A percentile compares a stretch with the other conserved stretches of the same genome.
Evolutionary conservation across 2,797 vertebrate genomes (phyloP).

Genomic region (Spheniscus humboldti): DNA sequence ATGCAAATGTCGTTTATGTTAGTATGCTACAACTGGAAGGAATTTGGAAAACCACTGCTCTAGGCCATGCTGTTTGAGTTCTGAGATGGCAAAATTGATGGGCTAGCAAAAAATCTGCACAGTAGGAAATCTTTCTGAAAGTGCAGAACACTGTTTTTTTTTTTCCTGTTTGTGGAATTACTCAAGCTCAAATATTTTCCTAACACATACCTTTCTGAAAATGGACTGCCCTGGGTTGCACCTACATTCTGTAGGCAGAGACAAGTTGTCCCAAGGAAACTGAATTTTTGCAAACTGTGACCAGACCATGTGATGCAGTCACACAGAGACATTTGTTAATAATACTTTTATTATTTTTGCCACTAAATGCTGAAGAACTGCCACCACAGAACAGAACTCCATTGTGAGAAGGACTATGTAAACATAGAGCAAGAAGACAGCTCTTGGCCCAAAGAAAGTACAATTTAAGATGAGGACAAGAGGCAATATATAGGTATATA

Average conservation of each 20-base stretch:
- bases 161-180: background rate
- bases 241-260: background rate
- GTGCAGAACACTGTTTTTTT: background rate
- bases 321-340: background rate
- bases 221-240: background rate
- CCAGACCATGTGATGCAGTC: background rate
- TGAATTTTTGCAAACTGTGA: background rate
- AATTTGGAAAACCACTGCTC: constrained; percentile 58
- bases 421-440: background rate
- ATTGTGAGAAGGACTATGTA: background rate
- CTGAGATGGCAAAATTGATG: constrained; percentile 34
- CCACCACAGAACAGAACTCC: background rate
- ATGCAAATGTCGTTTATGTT: constrained; percentile 59
- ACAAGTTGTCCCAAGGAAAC: background rate
- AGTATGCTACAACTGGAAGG: constrained; percentile 51
- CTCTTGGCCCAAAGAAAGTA: background rate
- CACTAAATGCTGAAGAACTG: background rate
- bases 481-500: background rate
- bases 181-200: constrained; percentile 13
- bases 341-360: background rate
- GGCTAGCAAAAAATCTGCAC: constrained; percentile 38
- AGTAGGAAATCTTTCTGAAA: constrained; percentile 44
- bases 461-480: background rate
- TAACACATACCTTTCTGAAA: background rate
- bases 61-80: constrained; percentile 37